Base-by-base conservation (phyloP, 2,113 vertebrate species). In the Ammodytes marinus region DNA sequence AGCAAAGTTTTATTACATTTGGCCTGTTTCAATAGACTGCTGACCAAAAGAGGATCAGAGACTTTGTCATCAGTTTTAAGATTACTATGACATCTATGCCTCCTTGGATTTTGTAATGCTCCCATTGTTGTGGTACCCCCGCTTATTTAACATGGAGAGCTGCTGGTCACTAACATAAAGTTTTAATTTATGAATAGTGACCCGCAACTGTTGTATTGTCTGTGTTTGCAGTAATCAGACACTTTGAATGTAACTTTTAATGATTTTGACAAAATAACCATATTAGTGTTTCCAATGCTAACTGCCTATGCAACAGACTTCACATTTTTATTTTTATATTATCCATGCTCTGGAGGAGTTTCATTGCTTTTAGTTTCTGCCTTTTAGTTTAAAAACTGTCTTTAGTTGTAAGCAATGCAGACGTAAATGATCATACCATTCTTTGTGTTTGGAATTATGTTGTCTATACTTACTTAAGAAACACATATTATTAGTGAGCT, bases 1-100 rank as follows among this genome's bases (percentile, higher is more conserved):
- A 93, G 86, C 85, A 87, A 85, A 90, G 80, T 93, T 93, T 92
- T 91, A 93, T 91, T 94, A 92, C 92, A 92, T 91, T 86, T 85
- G 83, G 84, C 17, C 83, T 84, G 71, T 86, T 88, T 91, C 85
- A 91, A 90, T 88, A 69, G 82, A 89, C 80, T 90, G 63, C 69
- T 3, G 39, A 80, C 53, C 78, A 79, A 83, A 74, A 83, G 72
- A 89, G 86, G 87, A 90, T 89, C 80, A 89, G 76, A 87, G 88
- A 91, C 85, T 88, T 88, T 89, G 84, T 70, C 73, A 80, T 81
- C 82, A 69, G 88, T 89, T 92, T 89, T 79, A 70, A 89, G 80
- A 93, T 86, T 89, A 92, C 77, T 49, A 72, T 84, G 83, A 87
- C 86, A 86, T 91, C 80, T 84, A 80, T 6, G 69, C 86, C 74